A percentile compares a stretch with the other conserved stretches of the same genome.
Conservation (phyloP, 2,113 vertebrate species). For the Festucalex cinctus region DNA sequence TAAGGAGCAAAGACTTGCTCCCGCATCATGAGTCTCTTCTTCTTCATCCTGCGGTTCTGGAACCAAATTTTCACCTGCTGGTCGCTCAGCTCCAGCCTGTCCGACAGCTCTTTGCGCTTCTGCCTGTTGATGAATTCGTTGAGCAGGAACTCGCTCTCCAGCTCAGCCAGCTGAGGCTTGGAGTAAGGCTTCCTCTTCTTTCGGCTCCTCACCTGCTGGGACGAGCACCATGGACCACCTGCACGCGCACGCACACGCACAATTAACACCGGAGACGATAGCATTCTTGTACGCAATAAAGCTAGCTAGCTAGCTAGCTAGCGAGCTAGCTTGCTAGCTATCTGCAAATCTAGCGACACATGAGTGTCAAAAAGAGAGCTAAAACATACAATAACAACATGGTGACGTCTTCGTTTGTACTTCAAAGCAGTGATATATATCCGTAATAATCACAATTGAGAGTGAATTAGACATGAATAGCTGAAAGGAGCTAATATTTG, state of each 20-base stretch:
- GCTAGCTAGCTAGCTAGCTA: background rate
- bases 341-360: background rate
- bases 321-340: too few relatives aligned
- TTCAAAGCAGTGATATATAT: too few relatives aligned
- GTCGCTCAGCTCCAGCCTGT: constrained; percentile 83
- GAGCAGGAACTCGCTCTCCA: constrained; percentile 91
- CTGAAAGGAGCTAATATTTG: too few relatives aligned
- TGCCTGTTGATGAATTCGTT: constrained; percentile 94
- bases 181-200: constrained; percentile 95
- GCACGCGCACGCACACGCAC: constrained; percentile 16
- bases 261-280: background rate
- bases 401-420: too few relatives aligned
- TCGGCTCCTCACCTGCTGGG: constrained; percentile 81
- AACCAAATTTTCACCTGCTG: constrained; percentile 83
- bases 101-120: constrained; percentile 88
- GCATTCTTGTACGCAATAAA: too few relatives aligned
- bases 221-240: constrained; percentile 87
- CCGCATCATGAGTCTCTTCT: constrained; percentile 88
- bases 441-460: too few relatives aligned
- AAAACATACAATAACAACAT: too few relatives aligned
- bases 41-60: constrained; percentile 90
- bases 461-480: too few relatives aligned
- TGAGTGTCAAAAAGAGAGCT: background rate
- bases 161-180: constrained; percentile 87
- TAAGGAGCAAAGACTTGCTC: constrained; percentile 81